Conservation (phyloP, 2,888 invertebrate species). For the Platypus cylindrus region DNA sequence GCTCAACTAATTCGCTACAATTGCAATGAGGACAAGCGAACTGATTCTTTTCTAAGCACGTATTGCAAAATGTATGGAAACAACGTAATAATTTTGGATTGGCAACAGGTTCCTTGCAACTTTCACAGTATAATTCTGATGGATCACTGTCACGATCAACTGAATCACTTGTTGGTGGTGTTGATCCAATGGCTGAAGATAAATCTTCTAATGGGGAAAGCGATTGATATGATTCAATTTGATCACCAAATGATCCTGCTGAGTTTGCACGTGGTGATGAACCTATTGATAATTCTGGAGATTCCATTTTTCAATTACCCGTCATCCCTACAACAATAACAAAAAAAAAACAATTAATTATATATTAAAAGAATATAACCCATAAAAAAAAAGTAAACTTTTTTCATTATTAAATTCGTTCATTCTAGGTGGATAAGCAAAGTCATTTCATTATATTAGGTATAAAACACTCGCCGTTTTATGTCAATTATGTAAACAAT, state of each 20-base stretch:
- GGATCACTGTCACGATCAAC: conserved; percentile 50
- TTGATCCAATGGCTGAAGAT: conserved; percentile 77
- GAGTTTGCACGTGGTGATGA: conserved; percentile 84
- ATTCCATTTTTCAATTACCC: conserved; percentile 89
- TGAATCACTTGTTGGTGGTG: conserved; percentile 75
- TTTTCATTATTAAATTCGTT: no score
- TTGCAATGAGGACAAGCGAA: conserved; percentile 62
- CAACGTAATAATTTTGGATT: conserved; percentile 67
- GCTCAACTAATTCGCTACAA: conserved; percentile 36
- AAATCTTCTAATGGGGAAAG: conserved; percentile 47
- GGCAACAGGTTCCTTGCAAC: conserved; percentile 64
- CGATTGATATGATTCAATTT: conserved; percentile 63
- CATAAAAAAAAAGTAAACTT: no score
- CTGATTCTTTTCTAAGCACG: conserved; percentile 61
- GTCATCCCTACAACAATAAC: conserved; percentile 62
- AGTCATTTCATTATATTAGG: no score
- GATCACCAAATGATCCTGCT: conserved; percentile 75
- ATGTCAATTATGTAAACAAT: background rate
- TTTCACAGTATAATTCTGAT: conserved; percentile 40
- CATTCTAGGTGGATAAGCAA: no score
- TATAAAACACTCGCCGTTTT: no score
- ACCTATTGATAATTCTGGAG: conserved; percentile 84
- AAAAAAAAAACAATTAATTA: conserved; percentile 11
- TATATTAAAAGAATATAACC: no score
- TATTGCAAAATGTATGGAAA: conserved; percentile 74